Evolutionary conservation across 1,140 invertebrate genomes (phyloP), one percentile per base, ranked within the genome.

Genomic region (Drosophila triauraria): DNA sequence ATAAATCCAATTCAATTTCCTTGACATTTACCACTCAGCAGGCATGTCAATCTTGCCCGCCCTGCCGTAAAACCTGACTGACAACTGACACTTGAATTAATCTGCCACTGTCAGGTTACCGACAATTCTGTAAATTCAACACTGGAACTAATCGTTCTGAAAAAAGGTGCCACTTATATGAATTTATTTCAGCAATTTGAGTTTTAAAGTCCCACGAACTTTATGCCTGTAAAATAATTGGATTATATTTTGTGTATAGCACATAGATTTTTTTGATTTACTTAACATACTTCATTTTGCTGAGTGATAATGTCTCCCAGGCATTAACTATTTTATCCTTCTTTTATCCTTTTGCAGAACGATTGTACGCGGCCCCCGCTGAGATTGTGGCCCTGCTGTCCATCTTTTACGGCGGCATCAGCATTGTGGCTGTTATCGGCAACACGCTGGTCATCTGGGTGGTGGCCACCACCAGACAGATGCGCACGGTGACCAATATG

Each of bases 401-500:
- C 10, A 93, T 96, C 35, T 95, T 97, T 57, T 98, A 98, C 85
- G 97, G 97, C 7, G 94, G 94, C 35, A 97, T 98, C 85, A 97
- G 96, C 23, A 93, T 97, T 2, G 88, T 97, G 44, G 96, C 97
- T 1, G 95, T 98, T 6, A 94, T 96, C 6, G 97, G 97, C 2
- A 98, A 98, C 92, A 95, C 95, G 8, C 93, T 97, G 7, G 96
- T 98, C 9, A 97, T 98, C 83, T 96, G 96, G 95, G 95, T 97
- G 42, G 96, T 97, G 4, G 94, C 95, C 1, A 95, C 95, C 1
- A 95, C 95, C 7, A 92, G 94, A 12, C 93, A 95, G 25, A 97
- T 97, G 96, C 96, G 96, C 60, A 96, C 95, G 51, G 96, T 97
- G 60, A 97, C 96, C 23, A 97, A 97, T 91, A 96, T 95, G 82